Percentiles rank a stretch among this genome's conserved stretches.
phyloP scores from a whole-genome alignment of 2,797 vertebrate genomes.

The Mus spretus region DNA sequence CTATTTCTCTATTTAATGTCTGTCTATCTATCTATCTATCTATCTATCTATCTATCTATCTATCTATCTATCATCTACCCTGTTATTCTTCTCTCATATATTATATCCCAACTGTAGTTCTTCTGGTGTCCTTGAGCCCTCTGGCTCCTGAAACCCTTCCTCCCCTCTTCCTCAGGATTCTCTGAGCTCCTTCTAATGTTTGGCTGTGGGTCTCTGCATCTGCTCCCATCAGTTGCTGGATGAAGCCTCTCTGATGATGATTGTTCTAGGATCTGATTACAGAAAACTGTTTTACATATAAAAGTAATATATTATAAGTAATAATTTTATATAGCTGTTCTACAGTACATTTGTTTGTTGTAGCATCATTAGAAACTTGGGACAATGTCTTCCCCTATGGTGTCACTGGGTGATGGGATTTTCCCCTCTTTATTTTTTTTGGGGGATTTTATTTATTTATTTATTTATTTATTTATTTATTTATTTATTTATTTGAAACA shows the following conservation, averaged over 20 bases:
- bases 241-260: background rate
- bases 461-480: too few relatives aligned
- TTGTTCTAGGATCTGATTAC: background rate
- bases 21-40: too few relatives aligned
- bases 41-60: too few relatives aligned
- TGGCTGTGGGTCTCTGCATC: background rate
- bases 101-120: background rate
- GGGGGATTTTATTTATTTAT: too few relatives aligned
- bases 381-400: background rate
- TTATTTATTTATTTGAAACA: background rate
- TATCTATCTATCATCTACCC: too few relatives aligned
- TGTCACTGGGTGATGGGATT: background rate
- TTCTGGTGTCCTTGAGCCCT: background rate
- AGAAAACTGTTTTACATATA: background rate
- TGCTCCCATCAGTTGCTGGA: background rate
- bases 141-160: background rate
- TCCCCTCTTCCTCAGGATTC: background rate
- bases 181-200: background rate
- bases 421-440: background rate
- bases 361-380: background rate
- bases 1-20: too few relatives aligned
- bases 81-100: background rate
- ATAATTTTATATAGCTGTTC: too few relatives aligned
- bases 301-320: background rate
- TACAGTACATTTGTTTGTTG: background rate